Conservation (phyloP, 2,888 invertebrate species). For the Pogonocherus hispidulus region DNA sequence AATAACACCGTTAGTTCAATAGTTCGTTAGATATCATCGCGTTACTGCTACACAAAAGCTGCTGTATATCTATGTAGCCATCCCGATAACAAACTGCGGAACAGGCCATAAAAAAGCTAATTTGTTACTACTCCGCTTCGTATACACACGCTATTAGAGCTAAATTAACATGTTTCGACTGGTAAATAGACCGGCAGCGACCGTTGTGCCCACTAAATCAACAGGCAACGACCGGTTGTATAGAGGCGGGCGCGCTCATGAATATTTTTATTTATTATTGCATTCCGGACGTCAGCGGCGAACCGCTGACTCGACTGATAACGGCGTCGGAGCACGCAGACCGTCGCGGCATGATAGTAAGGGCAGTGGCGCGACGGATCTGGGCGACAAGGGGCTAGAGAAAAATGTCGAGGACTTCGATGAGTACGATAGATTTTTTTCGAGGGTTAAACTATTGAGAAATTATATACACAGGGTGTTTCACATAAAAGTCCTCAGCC, state of each 20-base stretch:
- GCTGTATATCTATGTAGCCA: too few species aligned
- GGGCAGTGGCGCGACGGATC: neutral
- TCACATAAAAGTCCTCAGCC: too few species aligned
- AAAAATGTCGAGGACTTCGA: too few species aligned
- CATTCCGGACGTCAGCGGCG: slow-evolving; percentile 16
- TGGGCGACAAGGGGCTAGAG: too few species aligned
- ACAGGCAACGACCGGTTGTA: slow-evolving; percentile 21
- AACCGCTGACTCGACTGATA: slow-evolving; percentile 22
- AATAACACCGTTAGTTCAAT: too few species aligned
- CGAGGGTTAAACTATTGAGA: too few species aligned
- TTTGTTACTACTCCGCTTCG: neutral
- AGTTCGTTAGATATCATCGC: too few species aligned
- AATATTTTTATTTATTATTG: slow-evolving; percentile 29
- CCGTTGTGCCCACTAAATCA: slow-evolving; percentile 20
- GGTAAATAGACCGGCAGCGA: neutral
- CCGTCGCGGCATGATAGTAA: neutral
- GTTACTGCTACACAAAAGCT: too few species aligned
- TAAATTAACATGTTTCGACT: slow-evolving; percentile 9
- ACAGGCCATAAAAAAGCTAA: neutral
- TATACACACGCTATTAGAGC: slow-evolving; percentile 6
- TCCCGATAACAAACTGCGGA: neutral
- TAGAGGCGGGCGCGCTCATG: slow-evolving; percentile 13
- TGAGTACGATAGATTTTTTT: too few species aligned
- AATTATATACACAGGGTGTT: too few species aligned
- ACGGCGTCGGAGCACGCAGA: slow-evolving; percentile 5